These are phyloP conservation scores for Drosophila lacteicornis DNA, from an alignment of 1,140 invertebrate genomes.

Conservation along the genomic window DNA sequence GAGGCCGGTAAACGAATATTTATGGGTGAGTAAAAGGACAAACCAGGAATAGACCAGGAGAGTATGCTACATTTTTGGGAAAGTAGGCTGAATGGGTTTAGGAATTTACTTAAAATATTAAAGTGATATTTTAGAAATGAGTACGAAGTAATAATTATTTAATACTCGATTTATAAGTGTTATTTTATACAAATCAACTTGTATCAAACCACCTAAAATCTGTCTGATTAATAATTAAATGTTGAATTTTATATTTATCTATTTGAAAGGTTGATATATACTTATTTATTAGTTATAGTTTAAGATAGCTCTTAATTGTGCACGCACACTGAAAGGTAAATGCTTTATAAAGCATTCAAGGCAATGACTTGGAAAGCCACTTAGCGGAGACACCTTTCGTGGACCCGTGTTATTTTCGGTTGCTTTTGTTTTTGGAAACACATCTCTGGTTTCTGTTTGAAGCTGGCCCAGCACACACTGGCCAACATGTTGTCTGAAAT, in stretches of 20 bases:
- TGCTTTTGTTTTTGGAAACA: constrained; percentile 24
- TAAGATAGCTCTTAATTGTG: too few relatives aligned
- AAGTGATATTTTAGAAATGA: too few relatives aligned
- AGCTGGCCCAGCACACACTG: constrained; percentile 14
- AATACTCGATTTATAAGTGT: too few relatives aligned
- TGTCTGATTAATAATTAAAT: not conserved
- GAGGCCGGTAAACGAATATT: constrained; percentile 30
- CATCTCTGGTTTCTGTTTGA: constrained; percentile 24
- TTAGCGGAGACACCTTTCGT: constrained; percentile 19
- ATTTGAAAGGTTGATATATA: not conserved
- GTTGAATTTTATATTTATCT: not conserved
- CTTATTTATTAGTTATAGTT: too few relatives aligned
- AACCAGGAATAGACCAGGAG: not conserved
- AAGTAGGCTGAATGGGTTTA: not conserved
- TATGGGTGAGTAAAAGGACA: constrained; percentile 5
- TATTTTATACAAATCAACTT: too few relatives aligned
- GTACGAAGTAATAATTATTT: too few relatives aligned
- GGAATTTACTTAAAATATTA: too few relatives aligned
- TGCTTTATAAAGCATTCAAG: not conserved
- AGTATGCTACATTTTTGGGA: not conserved
- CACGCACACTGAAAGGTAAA: not conserved
- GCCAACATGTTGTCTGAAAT: constrained; percentile 43
- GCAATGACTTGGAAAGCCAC: constrained; percentile 25
- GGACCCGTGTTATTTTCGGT: not conserved
- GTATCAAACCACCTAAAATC: too few relatives aligned